Evolutionary conservation across 2,113 vertebrate genomes (phyloP).

Genomic region (Cavia aperea): DNA sequence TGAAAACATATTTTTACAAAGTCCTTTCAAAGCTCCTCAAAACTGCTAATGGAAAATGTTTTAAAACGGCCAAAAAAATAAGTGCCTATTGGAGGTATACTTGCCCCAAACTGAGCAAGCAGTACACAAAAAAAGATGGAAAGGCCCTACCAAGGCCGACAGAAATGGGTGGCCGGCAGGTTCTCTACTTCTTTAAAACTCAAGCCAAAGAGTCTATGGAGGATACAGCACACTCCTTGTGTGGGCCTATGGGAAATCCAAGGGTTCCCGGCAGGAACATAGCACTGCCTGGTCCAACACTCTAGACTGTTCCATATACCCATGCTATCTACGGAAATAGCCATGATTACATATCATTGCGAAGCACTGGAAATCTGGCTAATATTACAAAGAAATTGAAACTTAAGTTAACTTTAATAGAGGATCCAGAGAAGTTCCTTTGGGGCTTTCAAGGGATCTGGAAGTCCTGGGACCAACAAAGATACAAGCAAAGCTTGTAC

Average conservation of each 20-base stretch:
- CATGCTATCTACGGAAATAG: not conserved
- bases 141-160: not conserved
- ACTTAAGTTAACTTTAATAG: not conserved
- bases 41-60: slow-evolving; percentile 25
- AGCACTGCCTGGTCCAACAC: not conserved
- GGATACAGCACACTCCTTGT: not conserved
- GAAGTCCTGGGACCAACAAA: not conserved
- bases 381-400: not conserved
- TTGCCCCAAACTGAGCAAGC: not conserved
- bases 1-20: not conserved
- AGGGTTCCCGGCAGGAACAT: fast-evolving
- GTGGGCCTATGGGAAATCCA: fast-evolving
- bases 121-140: not conserved
- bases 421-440: not conserved
- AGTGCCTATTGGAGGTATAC: not conserved
- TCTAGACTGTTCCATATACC: not conserved
- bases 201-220: not conserved
- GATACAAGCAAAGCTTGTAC: fast-evolving
- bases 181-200: not conserved
- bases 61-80: not conserved
- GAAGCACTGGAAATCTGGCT: not conserved
- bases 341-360: not conserved
- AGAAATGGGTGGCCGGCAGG: fast-evolving
- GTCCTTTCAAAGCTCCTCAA: slow-evolving; percentile 35
- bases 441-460: not conserved